A percentile compares a stretch with the other conserved stretches of the same genome.
These are phyloP conservation scores for Tragelaphus scriptus DNA, from an alignment of 2,113 vertebrate species.

Conservation along the genomic window DNA sequence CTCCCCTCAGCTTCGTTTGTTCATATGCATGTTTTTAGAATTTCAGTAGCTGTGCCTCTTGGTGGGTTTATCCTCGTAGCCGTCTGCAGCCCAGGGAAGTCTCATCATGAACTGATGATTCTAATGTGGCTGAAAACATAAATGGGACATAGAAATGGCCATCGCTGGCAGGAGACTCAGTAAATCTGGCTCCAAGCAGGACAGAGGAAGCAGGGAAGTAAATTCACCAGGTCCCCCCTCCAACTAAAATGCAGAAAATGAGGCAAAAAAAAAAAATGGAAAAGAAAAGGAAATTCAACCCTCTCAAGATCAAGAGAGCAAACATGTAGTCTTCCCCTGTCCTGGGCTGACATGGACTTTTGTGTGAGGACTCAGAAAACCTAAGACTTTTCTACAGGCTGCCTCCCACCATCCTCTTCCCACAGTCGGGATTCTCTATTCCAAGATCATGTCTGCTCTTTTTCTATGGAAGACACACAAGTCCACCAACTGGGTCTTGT, in stretches of 20 bases:
- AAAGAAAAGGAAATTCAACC: not conserved
- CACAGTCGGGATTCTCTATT: not conserved
- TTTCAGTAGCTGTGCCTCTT: not conserved
- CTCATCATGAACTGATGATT: not conserved
- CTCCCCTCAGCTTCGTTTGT: not conserved
- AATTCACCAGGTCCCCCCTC: not conserved
- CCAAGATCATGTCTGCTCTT: not conserved
- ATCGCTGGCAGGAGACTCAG: not conserved
- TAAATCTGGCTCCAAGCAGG: not conserved
- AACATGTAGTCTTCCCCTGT: not conserved
- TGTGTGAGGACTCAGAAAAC: not conserved
- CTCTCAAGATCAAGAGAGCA: not conserved
- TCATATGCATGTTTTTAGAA: not conserved
- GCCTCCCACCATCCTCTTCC: not conserved
- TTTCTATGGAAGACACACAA: not conserved
- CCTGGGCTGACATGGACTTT: not conserved
- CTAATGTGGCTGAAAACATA: not conserved
- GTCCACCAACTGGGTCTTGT: not conserved
- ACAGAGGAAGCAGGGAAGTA: not conserved
- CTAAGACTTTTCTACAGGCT: not conserved
- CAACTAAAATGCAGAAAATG: not conserved
- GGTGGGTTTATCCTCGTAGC: not conserved
- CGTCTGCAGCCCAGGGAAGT: not conserved
- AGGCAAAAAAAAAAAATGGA: not conserved
- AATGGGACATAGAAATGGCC: not conserved